These are phyloP conservation scores for Microctonus aethiopoides DNA, from an alignment of 2,888 invertebrate species.

Conservation along the genomic window DNA sequence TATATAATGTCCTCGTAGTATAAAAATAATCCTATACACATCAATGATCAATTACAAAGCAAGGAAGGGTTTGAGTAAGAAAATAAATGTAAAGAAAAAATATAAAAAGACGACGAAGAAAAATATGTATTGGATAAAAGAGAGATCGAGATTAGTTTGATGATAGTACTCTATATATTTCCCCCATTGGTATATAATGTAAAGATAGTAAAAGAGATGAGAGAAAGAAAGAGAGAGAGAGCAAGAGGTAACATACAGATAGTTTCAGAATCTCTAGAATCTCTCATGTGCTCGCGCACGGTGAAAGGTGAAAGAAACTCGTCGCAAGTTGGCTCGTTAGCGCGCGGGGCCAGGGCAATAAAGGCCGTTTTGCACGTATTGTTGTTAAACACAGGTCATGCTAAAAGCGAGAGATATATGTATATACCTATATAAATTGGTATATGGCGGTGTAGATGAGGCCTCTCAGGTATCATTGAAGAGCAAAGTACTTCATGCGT, in stretches of 20 bases:
- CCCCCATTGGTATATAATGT: neutral
- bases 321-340: constrained; percentile 49
- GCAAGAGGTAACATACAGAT: constrained; percentile 29
- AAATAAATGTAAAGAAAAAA: neutral
- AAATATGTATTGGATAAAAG: neutral
- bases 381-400: constrained; percentile 49
- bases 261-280: constrained; percentile 33
- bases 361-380: constrained; percentile 48
- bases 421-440: neutral
- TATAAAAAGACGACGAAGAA: neutral
- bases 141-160: constrained; percentile 24
- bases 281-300: constrained; percentile 29
- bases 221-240: constrained; percentile 17
- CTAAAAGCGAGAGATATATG: constrained; percentile 44
- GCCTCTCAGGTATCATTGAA: constrained; percentile 35
- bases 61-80: neutral
- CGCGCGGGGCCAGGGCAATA: constrained; percentile 44
- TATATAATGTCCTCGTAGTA: constrained; percentile 17
- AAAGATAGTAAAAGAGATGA: neutral
- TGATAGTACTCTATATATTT: constrained; percentile 25
- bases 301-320: constrained; percentile 43
- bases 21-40: constrained; percentile 19
- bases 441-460: constrained; percentile 16
- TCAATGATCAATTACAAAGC: constrained; percentile 18
- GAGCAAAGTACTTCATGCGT: constrained; percentile 29